Percentiles rank a stretch among this genome's conserved stretches.
Evolutionary conservation across 2,113 vertebrate species (phyloP).

Genomic region (Chrysemys picta): DNA sequence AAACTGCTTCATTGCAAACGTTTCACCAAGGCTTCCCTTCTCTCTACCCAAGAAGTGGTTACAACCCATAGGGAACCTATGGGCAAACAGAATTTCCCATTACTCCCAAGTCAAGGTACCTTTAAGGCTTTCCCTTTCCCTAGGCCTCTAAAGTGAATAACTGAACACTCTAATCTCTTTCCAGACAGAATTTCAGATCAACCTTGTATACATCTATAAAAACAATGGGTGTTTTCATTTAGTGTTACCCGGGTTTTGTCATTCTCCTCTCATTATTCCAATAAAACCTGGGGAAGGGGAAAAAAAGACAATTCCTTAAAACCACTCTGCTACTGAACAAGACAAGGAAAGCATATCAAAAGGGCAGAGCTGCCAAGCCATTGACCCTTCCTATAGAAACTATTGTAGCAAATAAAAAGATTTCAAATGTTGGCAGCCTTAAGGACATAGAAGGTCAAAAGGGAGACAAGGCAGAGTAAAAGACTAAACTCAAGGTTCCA

Average conservation of each 20-base stretch:
- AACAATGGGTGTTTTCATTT: neutral
- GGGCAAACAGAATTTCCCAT: neutral
- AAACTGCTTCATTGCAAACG: neutral
- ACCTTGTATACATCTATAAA: neutral
- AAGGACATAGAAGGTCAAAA: neutral
- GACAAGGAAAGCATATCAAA: constrained; percentile 1
- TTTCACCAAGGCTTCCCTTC: neutral
- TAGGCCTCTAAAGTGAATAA: neutral
- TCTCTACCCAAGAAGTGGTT: neutral
- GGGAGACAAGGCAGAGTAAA: neutral
- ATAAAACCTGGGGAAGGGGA: neutral
- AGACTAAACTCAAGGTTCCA: neutral
- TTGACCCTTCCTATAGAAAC: neutral
- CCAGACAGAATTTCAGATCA: neutral
- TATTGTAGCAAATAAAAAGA: constrained; percentile 27
- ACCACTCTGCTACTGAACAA: neutral
- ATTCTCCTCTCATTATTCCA: neutral
- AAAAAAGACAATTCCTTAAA: neutral
- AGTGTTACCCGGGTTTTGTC: neutral
- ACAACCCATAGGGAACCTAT: fast-evolving
- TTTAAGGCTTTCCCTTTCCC: neutral
- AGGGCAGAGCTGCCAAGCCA: constrained; percentile 47
- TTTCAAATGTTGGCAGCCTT: constrained; percentile 55
- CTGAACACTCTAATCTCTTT: neutral
- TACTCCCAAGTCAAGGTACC: neutral